These are phyloP conservation scores for Epizoanthus rinbou DNA, from an alignment of 92 coral and sea anemone species.

Conservation along the genomic window DNA sequence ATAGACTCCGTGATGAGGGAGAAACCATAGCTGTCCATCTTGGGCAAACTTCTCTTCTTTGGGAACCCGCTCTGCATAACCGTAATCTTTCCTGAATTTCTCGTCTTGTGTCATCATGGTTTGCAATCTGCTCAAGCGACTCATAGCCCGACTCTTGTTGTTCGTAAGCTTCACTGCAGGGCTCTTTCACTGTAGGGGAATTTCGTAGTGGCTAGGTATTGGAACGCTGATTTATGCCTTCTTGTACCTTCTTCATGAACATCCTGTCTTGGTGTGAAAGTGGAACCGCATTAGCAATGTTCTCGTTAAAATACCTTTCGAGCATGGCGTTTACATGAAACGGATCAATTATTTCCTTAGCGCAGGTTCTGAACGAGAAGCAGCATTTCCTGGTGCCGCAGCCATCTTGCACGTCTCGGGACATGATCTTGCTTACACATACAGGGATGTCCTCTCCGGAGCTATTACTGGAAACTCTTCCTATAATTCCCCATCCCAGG, in stretches of 20 bases:
- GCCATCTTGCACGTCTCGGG: constrained; percentile 14
- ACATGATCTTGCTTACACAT: constrained; percentile 39
- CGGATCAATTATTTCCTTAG: constrained; percentile 46
- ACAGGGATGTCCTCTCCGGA: constrained; percentile 30
- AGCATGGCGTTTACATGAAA: constrained; percentile 46
- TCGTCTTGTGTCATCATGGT: constrained; percentile 12
- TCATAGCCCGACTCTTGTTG: constrained; percentile 21
- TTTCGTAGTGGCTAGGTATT: constrained; percentile 24
- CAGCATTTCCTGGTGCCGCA: constrained; percentile 30
- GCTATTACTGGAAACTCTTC: constrained; percentile 32
- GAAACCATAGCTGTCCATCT: constrained; percentile 31
- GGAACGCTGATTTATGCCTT: constrained; percentile 1
- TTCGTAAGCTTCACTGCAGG: background rate
- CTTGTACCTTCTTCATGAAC: constrained; percentile 28
- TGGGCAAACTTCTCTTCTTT: background rate
- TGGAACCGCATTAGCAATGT: background rate
- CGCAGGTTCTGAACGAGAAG: constrained; percentile 44
- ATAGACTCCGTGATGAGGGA: constrained; percentile 43
- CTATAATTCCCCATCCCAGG: constrained; percentile 63
- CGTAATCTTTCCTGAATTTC: constrained; percentile 30
- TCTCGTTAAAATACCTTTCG: constrained; percentile 43
- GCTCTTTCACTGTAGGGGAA: constrained; percentile 22
- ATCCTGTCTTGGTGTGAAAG: constrained; percentile 23
- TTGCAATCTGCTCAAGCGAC: constrained; percentile 20
- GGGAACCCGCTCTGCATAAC: constrained; percentile 43